phyloP scores from a whole-genome alignment of 2,113 vertebrate species.

The Myodes glareolus region DNA sequence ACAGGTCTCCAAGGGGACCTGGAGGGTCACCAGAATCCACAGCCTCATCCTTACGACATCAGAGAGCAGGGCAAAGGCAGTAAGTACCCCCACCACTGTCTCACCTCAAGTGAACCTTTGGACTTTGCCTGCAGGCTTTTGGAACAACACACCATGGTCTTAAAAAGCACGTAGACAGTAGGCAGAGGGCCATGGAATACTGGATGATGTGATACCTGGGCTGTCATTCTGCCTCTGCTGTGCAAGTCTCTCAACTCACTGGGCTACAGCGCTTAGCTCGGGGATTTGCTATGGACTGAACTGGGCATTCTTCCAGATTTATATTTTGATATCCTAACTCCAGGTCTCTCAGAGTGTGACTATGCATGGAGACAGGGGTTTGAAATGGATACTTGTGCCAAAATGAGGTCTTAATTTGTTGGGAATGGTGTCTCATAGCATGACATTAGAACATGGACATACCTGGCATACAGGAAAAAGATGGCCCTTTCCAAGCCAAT shows the following conservation, averaged over 20 bases:
- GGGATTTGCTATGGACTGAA: neutral
- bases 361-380: neutral
- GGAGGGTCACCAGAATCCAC: neutral
- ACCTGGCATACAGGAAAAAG: neutral
- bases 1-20: neutral
- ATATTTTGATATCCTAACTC: neutral
- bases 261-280: neutral
- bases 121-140: neutral
- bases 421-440: neutral
- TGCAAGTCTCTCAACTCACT: neutral
- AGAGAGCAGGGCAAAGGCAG: neutral
- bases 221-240: neutral
- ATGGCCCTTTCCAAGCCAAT: no score
- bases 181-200: fast-evolving
- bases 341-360: neutral
- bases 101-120: neutral
- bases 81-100: neutral
- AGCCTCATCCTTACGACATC: neutral
- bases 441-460: neutral
- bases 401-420: neutral
- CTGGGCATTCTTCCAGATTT: neutral
- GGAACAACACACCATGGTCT: neutral
- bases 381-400: neutral
- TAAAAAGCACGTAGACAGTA: neutral
- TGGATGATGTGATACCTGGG: neutral